phyloP scores from a whole-genome alignment of 2,797 vertebrate species.

The Sebastes umbrosus region DNA sequence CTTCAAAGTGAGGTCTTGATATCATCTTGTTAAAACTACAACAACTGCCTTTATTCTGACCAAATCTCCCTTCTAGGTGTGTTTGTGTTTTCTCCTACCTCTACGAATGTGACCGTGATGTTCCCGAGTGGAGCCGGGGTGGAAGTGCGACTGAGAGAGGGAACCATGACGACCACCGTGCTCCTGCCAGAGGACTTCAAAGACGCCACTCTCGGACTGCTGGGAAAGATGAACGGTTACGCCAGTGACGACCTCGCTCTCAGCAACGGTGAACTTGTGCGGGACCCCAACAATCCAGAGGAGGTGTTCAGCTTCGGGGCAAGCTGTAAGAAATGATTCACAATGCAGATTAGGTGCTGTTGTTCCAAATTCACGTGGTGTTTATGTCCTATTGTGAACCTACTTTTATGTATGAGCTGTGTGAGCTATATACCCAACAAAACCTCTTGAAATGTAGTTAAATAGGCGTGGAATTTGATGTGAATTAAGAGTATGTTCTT shows the following conservation, averaged over 20 bases:
- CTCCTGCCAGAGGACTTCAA: slow-evolving; percentile 88
- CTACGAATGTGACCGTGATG: slow-evolving; percentile 87
- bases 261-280: slow-evolving; percentile 71
- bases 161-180: slow-evolving; percentile 82
- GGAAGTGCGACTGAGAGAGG: slow-evolving; percentile 79
- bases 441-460: not conserved
- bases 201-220: slow-evolving; percentile 82
- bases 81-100: slow-evolving; percentile 83
- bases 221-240: slow-evolving; percentile 88
- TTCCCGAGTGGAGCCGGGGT: slow-evolving; percentile 89
- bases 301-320: slow-evolving; percentile 87
- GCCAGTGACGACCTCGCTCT: slow-evolving; percentile 84
- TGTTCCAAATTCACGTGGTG: not conserved
- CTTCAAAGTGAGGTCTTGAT: not conserved
- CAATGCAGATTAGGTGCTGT: not conserved
- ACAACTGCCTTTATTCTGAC: not conserved
- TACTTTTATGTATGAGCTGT: not conserved
- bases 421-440: not conserved
- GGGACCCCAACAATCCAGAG: slow-evolving; percentile 68
- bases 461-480: not conserved
- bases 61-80: slow-evolving; percentile 77
- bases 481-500: not conserved
- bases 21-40: not conserved
- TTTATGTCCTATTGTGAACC: not conserved
- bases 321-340: slow-evolving; percentile 84